Conservation (phyloP, 1,140 invertebrate genomes). For the Macrotrachela quadricornifera region DNA sequence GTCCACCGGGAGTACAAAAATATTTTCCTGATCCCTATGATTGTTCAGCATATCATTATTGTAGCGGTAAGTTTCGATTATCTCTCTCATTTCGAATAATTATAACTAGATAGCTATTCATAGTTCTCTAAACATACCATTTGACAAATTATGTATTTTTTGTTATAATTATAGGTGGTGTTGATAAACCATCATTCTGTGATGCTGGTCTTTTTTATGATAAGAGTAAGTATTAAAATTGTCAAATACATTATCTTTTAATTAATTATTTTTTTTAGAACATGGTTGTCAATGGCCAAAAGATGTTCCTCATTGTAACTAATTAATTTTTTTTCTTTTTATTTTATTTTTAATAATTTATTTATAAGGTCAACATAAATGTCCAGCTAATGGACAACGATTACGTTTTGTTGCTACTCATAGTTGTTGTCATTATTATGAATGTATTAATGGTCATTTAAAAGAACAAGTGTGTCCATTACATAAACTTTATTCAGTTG, state of each 20-base stretch:
- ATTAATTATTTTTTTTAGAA: too few species aligned
- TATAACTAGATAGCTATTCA: too few species aligned
- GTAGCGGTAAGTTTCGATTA: conserved; percentile 1
- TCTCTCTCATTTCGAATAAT: too few species aligned
- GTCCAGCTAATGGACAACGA: conserved; percentile 4
- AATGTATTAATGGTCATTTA: conserved; percentile 6
- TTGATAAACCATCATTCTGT: conserved; percentile 3
- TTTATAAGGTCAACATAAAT: background rate
- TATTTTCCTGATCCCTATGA: conserved; percentile 7
- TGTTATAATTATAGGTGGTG: background rate
- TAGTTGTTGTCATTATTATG: conserved; percentile 9
- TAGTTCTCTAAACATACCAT: too few species aligned
- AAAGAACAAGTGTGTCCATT: conserved; percentile 2
- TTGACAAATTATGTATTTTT: too few species aligned
- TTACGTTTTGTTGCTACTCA: conserved; percentile 7
- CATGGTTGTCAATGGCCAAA: conserved; percentile 4
- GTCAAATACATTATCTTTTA: too few species aligned
- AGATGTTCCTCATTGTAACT: background rate
- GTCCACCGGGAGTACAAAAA: background rate
- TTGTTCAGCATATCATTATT: conserved; percentile 9
- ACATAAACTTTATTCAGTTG: background rate
- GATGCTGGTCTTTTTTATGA: conserved; percentile 7
- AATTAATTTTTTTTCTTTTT: too few species aligned
- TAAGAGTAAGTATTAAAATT: background rate
- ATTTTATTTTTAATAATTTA: background rate